Conservation (phyloP, 1,140 invertebrate species). For the Brachionus koreanus region DNA sequence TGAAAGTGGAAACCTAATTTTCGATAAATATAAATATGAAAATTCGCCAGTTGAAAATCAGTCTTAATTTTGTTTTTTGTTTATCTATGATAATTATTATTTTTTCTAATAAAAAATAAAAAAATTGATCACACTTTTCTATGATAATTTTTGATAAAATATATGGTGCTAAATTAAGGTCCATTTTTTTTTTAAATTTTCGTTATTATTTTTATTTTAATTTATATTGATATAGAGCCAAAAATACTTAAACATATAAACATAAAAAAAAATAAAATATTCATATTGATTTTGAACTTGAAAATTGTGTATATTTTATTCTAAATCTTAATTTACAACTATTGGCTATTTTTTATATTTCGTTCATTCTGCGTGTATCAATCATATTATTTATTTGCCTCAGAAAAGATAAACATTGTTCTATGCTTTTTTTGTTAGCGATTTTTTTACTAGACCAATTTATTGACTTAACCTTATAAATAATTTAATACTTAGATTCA, state of each 20-base stretch:
- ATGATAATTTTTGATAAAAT: slow-evolving; percentile 29
- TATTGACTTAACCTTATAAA: background rate
- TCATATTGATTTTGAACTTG: slow-evolving; percentile 29
- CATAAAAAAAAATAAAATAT: background rate
- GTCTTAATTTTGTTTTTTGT: background rate
- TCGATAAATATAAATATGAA: background rate
- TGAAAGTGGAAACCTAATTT: background rate
- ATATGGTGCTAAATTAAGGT: slow-evolving; percentile 19
- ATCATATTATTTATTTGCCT: background rate
- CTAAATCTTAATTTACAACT: background rate
- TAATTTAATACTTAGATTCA: background rate
- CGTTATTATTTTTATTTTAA: background rate
- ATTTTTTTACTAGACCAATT: background rate
- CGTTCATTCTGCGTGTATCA: background rate
- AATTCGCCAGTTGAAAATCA: background rate
- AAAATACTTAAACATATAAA: background rate
- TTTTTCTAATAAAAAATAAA: background rate
- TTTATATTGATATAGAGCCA: slow-evolving; percentile 21
- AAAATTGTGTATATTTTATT: slow-evolving; percentile 10
- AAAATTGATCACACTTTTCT: slow-evolving; percentile 14
- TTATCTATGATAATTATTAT: background rate
- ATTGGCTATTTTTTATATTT: background rate
- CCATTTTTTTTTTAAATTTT: background rate
- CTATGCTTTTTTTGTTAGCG: background rate
- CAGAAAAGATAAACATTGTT: background rate